Percentiles rank a stretch among this genome's conserved stretches.
Evolutionary conservation across 2,797 vertebrate species (phyloP).

Genomic region (Acrocephalus scirpaceus): DNA sequence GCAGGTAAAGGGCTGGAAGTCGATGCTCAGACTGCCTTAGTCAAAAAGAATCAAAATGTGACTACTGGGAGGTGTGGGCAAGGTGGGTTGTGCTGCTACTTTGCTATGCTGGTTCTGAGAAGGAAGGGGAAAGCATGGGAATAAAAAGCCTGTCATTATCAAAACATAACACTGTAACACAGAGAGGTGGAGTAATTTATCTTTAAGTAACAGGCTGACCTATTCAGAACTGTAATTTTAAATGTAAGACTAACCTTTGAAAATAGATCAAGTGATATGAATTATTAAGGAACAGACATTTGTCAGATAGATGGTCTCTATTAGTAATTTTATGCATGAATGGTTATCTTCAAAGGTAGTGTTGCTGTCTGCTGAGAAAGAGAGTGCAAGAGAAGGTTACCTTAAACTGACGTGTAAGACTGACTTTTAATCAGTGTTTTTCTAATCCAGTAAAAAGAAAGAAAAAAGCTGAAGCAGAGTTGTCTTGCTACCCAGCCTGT

Average conservation of each 20-base stretch:
- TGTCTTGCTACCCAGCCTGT: background rate
- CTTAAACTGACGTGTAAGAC: constrained; percentile 30
- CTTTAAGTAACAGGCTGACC: constrained; percentile 77
- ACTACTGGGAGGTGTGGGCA: background rate
- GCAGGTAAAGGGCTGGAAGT: background rate
- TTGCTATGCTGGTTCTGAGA: background rate
- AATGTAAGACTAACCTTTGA: constrained; percentile 80
- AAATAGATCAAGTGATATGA: constrained; percentile 79
- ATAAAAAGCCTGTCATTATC: constrained; percentile 63
- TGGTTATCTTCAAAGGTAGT: constrained; percentile 63
- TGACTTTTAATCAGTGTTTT: constrained; percentile 70
- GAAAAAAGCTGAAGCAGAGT: constrained; percentile 21
- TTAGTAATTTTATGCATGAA: constrained; percentile 76
- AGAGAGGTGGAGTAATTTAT: constrained; percentile 74
- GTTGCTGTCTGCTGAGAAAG: constrained; percentile 37
- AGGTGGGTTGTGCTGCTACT: background rate
- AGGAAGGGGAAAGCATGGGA: constrained; percentile 8
- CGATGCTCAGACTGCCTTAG: background rate
- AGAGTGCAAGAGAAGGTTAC: constrained; percentile 61
- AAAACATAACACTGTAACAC: constrained; percentile 70
- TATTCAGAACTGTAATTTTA: constrained; percentile 79
- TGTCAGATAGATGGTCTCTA: constrained; percentile 74
- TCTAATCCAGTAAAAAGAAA: constrained; percentile 28
- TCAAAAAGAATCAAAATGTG: constrained; percentile 6
- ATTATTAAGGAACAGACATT: constrained; percentile 76